Evolutionary conservation across 2,113 vertebrate genomes (phyloP).

Genomic region (Gavialis gangeticus): DNA sequence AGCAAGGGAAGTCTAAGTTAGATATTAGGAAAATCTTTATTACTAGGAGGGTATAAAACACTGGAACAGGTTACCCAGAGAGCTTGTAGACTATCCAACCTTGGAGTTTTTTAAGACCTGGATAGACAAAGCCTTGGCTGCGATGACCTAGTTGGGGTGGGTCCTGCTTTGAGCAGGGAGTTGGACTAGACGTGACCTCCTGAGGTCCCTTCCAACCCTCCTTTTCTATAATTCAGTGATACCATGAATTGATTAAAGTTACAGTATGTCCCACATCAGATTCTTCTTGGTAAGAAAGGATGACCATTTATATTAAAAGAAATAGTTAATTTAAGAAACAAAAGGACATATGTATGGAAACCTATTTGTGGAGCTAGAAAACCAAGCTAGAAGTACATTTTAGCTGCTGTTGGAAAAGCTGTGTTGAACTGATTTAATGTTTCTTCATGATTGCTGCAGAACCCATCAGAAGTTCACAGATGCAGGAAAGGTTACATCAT

Average conservation of each 20-base stretch:
- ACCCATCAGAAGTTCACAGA: background rate
- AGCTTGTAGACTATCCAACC: no score
- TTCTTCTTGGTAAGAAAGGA: background rate
- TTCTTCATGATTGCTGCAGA: background rate
- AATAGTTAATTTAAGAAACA: background rate
- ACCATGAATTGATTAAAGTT: background rate
- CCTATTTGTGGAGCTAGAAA: background rate
- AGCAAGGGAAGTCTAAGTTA: no score
- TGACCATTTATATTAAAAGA: background rate
- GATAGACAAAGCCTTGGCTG: no score
- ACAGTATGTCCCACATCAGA: background rate
- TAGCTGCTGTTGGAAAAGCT: background rate
- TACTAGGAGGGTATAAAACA: no score
- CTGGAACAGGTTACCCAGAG: no score
- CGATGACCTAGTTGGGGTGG: no score
- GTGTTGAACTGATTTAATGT: background rate
- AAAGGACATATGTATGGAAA: background rate
- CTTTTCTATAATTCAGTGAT: background rate
- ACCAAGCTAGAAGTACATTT: background rate
- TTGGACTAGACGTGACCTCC: no score
- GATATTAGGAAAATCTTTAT: no score
- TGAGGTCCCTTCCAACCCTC: background rate
- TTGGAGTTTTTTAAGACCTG: no score
- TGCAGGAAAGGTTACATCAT: slow-evolving; percentile 15
- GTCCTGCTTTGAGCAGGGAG: no score